Base-by-base conservation (phyloP, 2,113 vertebrate genomes). In the Crotalus tigris region DNA sequence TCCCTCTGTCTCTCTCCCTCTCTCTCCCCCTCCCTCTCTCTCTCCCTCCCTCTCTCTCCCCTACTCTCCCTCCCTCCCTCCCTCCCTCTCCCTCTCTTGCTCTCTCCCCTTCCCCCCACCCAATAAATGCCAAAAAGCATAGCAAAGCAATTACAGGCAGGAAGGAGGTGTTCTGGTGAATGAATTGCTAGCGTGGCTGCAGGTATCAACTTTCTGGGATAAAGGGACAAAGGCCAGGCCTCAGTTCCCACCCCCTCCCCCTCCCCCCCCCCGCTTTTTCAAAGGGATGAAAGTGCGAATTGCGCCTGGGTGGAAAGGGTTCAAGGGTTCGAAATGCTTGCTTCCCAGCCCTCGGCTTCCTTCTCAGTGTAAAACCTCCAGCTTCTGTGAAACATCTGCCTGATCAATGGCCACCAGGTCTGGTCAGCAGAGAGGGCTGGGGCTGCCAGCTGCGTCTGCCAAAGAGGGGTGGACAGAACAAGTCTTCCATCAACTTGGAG, bases 31-130 rank as follows among this genome's bases (percentile, higher is more conserved):
- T 46, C 44, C 4, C 44, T 0, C 3, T 3, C 44, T 46, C 44
- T 0, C 44, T 46, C 44, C 1, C 33, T 3, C 3, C 0, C 3
- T 3, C 3, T 0, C 3, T 4, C 3, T 4, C 3, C 0, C 3
- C n/a, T n/a, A n/a, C n/a, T 4, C 3, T 4, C 3, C 0, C 44
- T 3, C 3, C 3, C 3, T 3, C 3, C 3, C 3, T 46, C 44
- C 44, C 4, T 4, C 44, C 3, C 44, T 46, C 3, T 46, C 44
- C 3, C 44, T 46, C 44, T 3, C 44, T 4, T 3, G 4, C 44
- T 46, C 44, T 46, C 44, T 46, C 44, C 44, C 58, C 58, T 26
- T 26, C 9, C 59, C 9, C 21, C 23, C 24, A 24, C 9, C 24
- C 58, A 61, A 26, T 61, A 26, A 61, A 29, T 26, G 59, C 24